These are phyloP conservation scores for Phyllostomus hastatus DNA, from an alignment of 2,113 vertebrate species.

Conservation along the genomic window DNA sequence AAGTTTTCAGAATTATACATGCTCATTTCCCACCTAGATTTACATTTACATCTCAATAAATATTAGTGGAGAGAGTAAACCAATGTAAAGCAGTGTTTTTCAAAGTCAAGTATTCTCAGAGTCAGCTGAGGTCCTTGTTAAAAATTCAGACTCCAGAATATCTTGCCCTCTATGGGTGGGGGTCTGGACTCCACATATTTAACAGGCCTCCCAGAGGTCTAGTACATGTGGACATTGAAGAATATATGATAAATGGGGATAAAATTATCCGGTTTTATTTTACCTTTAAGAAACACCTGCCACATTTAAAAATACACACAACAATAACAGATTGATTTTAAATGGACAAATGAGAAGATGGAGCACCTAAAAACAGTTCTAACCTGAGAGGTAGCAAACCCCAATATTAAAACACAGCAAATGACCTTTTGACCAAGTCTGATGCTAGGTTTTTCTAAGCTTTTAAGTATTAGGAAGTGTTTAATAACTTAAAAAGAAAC, in stretches of 20 bases:
- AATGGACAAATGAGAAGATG: not conserved
- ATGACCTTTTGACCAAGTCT: not conserved
- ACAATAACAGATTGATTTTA: not conserved
- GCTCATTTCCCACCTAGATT: not conserved
- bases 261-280: not conserved
- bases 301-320: not conserved
- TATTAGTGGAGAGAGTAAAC: conserved; percentile 20
- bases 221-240: not conserved
- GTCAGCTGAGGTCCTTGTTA: not conserved
- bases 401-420: not conserved
- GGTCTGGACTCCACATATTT: not conserved
- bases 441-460: not conserved
- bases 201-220: not conserved
- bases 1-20: not conserved
- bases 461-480: not conserved
- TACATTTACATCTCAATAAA: conserved; percentile 3
- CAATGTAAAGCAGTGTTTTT: not conserved
- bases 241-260: not conserved
- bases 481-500: not conserved
- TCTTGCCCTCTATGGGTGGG: not conserved
- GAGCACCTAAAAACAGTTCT: not conserved
- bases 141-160: not conserved
- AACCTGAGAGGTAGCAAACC: not conserved
- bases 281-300: not conserved
- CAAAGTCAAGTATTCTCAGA: not conserved